These are phyloP conservation scores for Pseudomugil tenellus DNA, from an alignment of 2,797 vertebrate genomes.

Conservation along the genomic window DNA sequence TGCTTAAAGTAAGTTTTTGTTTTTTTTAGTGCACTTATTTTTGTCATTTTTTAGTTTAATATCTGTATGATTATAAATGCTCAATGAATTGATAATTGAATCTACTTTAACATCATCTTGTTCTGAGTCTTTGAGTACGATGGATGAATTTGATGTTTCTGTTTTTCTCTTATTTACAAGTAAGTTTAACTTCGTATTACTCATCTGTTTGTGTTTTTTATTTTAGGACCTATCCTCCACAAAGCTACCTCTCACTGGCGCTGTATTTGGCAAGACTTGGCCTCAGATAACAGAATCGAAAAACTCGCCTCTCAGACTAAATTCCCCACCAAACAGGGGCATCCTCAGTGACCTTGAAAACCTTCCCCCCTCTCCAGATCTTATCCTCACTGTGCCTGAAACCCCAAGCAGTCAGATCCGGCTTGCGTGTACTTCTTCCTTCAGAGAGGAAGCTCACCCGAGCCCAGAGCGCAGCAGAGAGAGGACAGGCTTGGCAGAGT, in stretches of 20 bases:
- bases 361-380: conserved; percentile 59
- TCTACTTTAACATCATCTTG: too few species aligned
- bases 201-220: neutral
- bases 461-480: conserved; percentile 18
- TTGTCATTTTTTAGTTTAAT: too few species aligned
- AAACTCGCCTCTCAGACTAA: conserved; percentile 3
- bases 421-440: conserved; percentile 6
- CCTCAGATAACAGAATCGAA: conserved; percentile 33
- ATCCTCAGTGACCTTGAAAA: conserved; percentile 67
- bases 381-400: conserved; percentile 69
- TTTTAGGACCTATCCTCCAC: conserved; percentile 37
- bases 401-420: conserved; percentile 75
- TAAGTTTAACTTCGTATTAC: neutral
- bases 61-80: too few species aligned
- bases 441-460: conserved; percentile 31
- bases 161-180: neutral
- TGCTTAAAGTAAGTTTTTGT: too few species aligned
- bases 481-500: neutral
- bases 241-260: neutral
- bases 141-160: neutral
- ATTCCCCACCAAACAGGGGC: conserved; percentile 55
- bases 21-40: too few species aligned
- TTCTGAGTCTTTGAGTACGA: neutral
- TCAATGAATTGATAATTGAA: too few species aligned
- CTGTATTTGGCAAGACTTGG: conserved; percentile 23